Percentiles rank a stretch among this genome's conserved stretches.
phyloP scores from a whole-genome alignment of 2,797 vertebrate genomes.

The Percopsis omiscomaycus region DNA sequence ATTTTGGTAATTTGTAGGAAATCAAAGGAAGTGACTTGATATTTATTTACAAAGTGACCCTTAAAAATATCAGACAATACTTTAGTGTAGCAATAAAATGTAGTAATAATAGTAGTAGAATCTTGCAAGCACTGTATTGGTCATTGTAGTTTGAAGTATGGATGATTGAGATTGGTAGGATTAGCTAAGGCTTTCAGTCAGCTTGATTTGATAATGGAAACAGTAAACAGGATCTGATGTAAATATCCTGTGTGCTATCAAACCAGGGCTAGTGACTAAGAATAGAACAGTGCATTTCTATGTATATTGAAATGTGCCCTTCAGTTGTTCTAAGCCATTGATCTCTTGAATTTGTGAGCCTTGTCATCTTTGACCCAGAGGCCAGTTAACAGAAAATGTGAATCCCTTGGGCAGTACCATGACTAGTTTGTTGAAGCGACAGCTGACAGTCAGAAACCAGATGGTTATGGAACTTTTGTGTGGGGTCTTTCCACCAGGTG shows the following conservation, averaged over 20 bases:
- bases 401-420: neutral
- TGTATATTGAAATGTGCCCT: slow-evolving; percentile 12
- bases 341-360: slow-evolving; percentile 4
- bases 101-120: no score
- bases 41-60: no score
- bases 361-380: neutral
- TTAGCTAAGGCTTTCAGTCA: slow-evolving; percentile 26
- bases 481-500: slow-evolving; percentile 73
- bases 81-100: no score
- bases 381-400: neutral
- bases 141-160: no score
- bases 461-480: slow-evolving; percentile 16
- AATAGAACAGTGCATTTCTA: slow-evolving; percentile 29
- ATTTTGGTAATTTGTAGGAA: no score
- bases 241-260: slow-evolving; percentile 4
- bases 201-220: slow-evolving; percentile 42
- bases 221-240: slow-evolving; percentile 39
- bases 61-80: no score
- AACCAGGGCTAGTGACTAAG: neutral
- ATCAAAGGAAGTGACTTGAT: no score
- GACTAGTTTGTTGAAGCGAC: neutral
- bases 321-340: slow-evolving; percentile 8
- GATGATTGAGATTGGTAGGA: no score
- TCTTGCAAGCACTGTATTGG: no score
- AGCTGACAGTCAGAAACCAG: neutral